A percentile compares a stretch with the other conserved stretches of the same genome.
phyloP scores from a whole-genome alignment of 2,113 vertebrate genomes.

The Phyllostomus discolor region DNA sequence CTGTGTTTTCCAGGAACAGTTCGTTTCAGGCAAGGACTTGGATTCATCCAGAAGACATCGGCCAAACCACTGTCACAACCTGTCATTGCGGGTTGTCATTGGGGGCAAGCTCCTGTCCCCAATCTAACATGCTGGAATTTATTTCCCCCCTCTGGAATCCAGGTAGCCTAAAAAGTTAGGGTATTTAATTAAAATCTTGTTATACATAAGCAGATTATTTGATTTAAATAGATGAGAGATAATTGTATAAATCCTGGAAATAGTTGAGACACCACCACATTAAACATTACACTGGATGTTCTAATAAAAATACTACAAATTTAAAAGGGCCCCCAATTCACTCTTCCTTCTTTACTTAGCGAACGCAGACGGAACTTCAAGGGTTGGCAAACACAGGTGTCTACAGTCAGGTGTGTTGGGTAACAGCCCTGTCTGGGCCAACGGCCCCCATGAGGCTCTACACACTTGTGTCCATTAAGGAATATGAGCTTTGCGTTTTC shows the following conservation, averaged over 20 bases:
- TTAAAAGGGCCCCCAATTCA: background rate
- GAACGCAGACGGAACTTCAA: background rate
- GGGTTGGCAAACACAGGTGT: background rate
- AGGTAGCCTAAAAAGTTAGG: background rate
- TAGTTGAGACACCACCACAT: background rate
- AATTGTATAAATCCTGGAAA: background rate
- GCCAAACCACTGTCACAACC: background rate
- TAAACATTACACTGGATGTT: background rate
- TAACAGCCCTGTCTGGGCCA: background rate
- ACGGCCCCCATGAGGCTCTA: background rate
- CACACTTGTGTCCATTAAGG: background rate
- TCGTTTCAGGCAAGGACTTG: background rate
- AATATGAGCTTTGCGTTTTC: background rate
- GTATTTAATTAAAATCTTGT: background rate
- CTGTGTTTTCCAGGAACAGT: background rate
- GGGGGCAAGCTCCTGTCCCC: background rate
- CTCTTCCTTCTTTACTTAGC: background rate
- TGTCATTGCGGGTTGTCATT: background rate
- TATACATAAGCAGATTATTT: background rate
- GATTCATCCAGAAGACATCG: background rate
- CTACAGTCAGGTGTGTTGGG: background rate
- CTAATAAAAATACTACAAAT: background rate
- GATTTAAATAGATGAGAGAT: background rate
- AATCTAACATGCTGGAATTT: background rate
- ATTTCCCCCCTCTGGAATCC: background rate